phyloP scores from a whole-genome alignment of 92 coral and sea anemone species.

The Meandrina meandrites region DNA sequence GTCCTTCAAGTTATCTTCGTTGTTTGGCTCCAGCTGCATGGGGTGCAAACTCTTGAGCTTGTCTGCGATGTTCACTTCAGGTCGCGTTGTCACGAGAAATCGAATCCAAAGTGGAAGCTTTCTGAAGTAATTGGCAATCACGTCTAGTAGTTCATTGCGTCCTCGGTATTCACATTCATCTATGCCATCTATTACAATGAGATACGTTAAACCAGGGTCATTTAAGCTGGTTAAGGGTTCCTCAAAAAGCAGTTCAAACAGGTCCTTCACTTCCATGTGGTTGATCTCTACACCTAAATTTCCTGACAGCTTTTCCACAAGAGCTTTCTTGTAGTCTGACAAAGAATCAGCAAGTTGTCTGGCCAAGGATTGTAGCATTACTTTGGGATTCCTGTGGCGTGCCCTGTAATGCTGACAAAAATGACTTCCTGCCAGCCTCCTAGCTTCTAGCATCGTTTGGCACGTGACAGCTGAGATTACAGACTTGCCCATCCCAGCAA shows the following conservation, averaged over 20 bases:
- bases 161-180: constrained; percentile 60
- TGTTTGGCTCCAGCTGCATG: constrained; percentile 34
- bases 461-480: constrained; percentile 60
- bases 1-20: constrained; percentile 51
- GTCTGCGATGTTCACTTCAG: constrained; percentile 36
- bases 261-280: constrained; percentile 39
- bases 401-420: constrained; percentile 58
- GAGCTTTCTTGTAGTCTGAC: constrained; percentile 48
- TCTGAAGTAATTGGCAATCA: constrained; percentile 46
- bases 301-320: constrained; percentile 49
- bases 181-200: constrained; percentile 52
- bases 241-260: constrained; percentile 51
- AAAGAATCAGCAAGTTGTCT: constrained; percentile 39
- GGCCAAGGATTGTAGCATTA: constrained; percentile 64
- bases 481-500: constrained; percentile 72
- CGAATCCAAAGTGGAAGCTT: constrained; percentile 57
- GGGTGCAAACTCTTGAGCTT: constrained; percentile 29
- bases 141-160: constrained; percentile 35
- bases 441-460: constrained; percentile 21
- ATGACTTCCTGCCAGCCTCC: constrained; percentile 53
- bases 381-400: constrained; percentile 55
- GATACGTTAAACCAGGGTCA: background rate
- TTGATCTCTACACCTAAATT: constrained; percentile 21
- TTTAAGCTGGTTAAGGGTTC: constrained; percentile 40
- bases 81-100: constrained; percentile 63